phyloP scores from a whole-genome alignment of 2,113 vertebrate species.

The Lepidothrix coronata region DNA sequence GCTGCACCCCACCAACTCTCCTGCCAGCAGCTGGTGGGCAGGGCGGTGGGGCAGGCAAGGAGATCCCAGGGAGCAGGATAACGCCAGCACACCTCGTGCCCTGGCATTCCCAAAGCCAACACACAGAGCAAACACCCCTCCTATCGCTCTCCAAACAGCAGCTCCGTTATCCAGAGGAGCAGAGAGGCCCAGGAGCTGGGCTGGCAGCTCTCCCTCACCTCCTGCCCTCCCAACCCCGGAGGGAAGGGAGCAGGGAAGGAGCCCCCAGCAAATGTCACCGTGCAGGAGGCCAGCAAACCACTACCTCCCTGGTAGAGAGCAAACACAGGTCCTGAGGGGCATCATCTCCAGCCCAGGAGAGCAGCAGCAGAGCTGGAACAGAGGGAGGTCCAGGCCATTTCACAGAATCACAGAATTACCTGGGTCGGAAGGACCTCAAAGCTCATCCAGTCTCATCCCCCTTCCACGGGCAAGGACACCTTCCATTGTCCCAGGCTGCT shows the following conservation, averaged over 20 bases:
- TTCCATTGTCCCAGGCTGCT: not conserved
- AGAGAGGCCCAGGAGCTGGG: not conserved
- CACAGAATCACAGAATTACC: not conserved
- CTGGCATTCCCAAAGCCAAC: not conserved
- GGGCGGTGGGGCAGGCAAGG: not conserved
- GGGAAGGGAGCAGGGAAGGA: not conserved
- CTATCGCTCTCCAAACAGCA: not conserved
- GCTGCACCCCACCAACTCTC: not conserved
- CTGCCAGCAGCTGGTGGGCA: not conserved
- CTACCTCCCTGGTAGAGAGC: not conserved
- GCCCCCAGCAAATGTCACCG: not conserved
- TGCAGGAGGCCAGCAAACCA: not conserved
- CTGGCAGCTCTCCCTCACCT: not conserved
- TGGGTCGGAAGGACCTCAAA: not conserved
- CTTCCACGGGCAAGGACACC: not conserved
- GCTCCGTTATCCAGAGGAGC: not conserved
- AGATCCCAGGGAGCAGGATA: not conserved
- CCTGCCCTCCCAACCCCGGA: not conserved
- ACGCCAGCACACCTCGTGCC: fast-evolving
- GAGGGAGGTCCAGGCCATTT: not conserved
- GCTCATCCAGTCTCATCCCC: not conserved
- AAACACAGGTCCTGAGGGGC: fast-evolving
- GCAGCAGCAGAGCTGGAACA: not conserved
- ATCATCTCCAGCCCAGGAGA: not conserved
- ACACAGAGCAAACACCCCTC: not conserved